Percentiles rank a stretch among this genome's conserved stretches.
Evolutionary conservation across 2,113 vertebrate species (phyloP).

Genomic region (Aviceda subcristata): DNA sequence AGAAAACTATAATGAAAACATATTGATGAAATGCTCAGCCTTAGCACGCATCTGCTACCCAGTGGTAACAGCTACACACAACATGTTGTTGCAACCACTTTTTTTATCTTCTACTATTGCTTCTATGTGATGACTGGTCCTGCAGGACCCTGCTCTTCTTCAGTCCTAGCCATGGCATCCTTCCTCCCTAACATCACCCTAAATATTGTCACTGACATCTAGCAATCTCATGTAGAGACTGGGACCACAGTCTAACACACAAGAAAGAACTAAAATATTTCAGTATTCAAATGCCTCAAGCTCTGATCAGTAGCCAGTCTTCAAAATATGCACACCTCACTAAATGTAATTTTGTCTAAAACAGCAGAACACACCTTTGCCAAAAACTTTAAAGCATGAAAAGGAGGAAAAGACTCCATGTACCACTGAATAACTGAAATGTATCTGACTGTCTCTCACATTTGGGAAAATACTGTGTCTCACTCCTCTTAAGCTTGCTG

Average conservation of each 20-base stretch:
- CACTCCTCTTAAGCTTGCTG: not conserved
- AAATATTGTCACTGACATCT: not conserved
- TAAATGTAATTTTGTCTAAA: not conserved
- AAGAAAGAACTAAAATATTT: not conserved
- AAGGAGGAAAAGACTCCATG: not conserved
- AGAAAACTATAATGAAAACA: not conserved
- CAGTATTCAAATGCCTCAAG: not conserved
- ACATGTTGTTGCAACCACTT: not conserved
- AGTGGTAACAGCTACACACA: not conserved
- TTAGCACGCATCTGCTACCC: not conserved
- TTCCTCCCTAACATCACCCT: not conserved
- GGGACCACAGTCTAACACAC: not conserved
- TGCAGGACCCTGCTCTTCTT: not conserved
- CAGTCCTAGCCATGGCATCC: not conserved
- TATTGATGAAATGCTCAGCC: not conserved
- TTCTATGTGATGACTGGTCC: not conserved
- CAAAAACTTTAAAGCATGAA: not conserved
- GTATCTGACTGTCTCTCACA: not conserved
- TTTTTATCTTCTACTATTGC: not conserved
- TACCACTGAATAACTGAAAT: not conserved
- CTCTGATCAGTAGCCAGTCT: not conserved
- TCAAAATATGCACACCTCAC: not conserved
- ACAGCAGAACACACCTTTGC: not conserved
- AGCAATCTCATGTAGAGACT: not conserved
- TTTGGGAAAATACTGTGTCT: not conserved